Percentiles rank a stretch among this genome's conserved stretches.
These are phyloP conservation scores for Delichon dasypus DNA, from an alignment of 2,797 vertebrate species.

Conservation along the genomic window DNA sequence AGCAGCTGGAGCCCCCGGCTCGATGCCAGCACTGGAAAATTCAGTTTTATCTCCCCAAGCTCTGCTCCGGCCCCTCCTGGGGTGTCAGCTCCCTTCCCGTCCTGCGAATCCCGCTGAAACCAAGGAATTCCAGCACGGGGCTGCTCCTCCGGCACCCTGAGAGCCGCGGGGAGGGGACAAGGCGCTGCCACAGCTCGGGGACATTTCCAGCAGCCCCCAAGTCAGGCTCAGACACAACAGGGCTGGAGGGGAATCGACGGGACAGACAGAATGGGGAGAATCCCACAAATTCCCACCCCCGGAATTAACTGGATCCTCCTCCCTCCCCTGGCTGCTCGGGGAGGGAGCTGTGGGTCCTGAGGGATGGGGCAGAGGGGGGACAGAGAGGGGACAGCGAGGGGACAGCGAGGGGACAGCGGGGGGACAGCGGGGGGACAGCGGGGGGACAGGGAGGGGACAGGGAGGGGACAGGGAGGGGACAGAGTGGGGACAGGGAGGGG, in stretches of 20 bases:
- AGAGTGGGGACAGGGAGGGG: no score
- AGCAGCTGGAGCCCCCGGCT: not conserved
- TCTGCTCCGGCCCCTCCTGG: not conserved
- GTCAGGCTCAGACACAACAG: not conserved
- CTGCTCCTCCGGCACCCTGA: fast-evolving
- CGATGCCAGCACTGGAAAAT: fast-evolving
- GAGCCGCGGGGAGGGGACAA: fast-evolving
- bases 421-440: not conserved
- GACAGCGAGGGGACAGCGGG: not conserved
- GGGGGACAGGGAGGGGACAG: not conserved
- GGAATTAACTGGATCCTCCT: not conserved
- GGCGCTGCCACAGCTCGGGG: not conserved
- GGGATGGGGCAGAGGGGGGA: no score
- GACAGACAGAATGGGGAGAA: fast-evolving
- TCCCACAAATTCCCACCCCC: not conserved
- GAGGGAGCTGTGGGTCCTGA: not conserved
- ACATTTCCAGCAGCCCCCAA: not conserved
- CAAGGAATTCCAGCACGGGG: fast-evolving
- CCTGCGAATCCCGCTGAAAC: not conserved
- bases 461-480: no score
- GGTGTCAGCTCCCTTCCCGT: fast-evolving
- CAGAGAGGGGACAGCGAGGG: not conserved
- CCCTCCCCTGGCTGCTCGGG: fast-evolving
- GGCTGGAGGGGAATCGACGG: not conserved
- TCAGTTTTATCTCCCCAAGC: fast-evolving